phyloP scores from a whole-genome alignment of 1,140 invertebrate species.

The Solenopsis fugax region DNA sequence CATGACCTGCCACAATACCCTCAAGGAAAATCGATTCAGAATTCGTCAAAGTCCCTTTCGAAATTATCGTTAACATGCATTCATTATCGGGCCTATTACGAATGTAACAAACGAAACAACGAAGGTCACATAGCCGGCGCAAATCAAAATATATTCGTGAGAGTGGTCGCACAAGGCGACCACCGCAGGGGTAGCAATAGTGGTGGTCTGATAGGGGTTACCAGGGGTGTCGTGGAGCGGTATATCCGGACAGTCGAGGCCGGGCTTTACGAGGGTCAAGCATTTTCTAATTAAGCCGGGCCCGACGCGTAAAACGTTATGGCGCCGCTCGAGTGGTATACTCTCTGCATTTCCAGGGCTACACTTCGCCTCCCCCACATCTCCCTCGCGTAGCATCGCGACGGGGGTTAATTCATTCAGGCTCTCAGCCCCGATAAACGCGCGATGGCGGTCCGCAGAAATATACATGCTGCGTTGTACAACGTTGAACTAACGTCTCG shows the following conservation, averaged over 20 bases:
- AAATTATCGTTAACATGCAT: neutral
- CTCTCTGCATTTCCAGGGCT: slow-evolving; percentile 59
- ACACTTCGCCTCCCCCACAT: slow-evolving; percentile 8
- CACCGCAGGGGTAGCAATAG: slow-evolving; percentile 39
- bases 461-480: slow-evolving; percentile 11
- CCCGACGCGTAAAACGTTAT: slow-evolving; percentile 77
- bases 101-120: slow-evolving; percentile 8
- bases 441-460: slow-evolving; percentile 48
- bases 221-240: slow-evolving; percentile 11
- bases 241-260: slow-evolving; percentile 39
- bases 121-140: neutral
- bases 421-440: slow-evolving; percentile 64
- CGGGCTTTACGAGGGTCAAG: slow-evolving; percentile 78
- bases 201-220: slow-evolving; percentile 29
- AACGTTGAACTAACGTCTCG: slow-evolving; percentile 35
- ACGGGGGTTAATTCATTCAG: slow-evolving; percentile 68
- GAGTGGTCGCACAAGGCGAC: slow-evolving; percentile 44
- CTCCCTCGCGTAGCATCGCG: neutral
- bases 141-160: slow-evolving; percentile 63
- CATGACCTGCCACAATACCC: neutral
- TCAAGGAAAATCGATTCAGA: neutral
- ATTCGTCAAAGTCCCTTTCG: neutral
- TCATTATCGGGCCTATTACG: neutral
- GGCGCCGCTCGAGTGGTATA: slow-evolving; percentile 62
- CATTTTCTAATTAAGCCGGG: slow-evolving; percentile 81